Conservation (phyloP, 2,888 invertebrate genomes). For the Sinopyrophorus schimmeli region DNA sequence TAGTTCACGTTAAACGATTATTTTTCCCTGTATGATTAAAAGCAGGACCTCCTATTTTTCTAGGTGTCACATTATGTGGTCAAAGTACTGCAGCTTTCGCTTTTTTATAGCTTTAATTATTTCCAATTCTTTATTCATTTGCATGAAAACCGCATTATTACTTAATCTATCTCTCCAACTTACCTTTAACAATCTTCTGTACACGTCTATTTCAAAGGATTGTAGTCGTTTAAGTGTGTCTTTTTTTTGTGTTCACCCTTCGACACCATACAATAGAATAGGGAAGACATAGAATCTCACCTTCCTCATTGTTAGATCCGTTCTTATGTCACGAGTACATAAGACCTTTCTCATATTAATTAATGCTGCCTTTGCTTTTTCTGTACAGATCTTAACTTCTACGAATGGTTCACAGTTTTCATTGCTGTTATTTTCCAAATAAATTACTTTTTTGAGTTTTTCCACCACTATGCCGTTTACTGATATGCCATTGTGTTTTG, state of each 20-base stretch:
- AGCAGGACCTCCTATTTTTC: background rate
- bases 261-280: background rate
- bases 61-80: background rate
- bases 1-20: background rate
- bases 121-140: background rate
- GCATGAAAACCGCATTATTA: background rate
- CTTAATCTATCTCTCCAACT: background rate
- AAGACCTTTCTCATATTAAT: too few species aligned
- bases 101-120: background rate
- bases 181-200: background rate
- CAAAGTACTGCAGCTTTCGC: background rate
- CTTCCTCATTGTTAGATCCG: too few species aligned
- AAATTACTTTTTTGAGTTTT: too few species aligned
- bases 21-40: slow-evolving; percentile 6
- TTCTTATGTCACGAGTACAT: too few species aligned
- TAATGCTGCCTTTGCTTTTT: too few species aligned
- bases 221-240: too few species aligned
- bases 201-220: background rate
- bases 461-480: too few species aligned
- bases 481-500: too few species aligned
- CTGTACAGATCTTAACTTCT: too few species aligned
- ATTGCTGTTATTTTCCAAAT: too few species aligned
- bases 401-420: too few species aligned
- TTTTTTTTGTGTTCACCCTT: background rate
- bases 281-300: too few species aligned